A percentile compares a stretch with the other conserved stretches of the same genome.
Conservation (phyloP, 2,113 vertebrate genomes). For the pig (Sus scrofa) region T2T-Sscrofa CM000812.6:199015501-199016000, state of each 20-base stretch:
- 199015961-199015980: neutral
- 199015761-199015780: neutral
- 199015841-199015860: neutral
- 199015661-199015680: neutral
- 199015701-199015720: neutral
- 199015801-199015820: neutral
- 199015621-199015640: neutral
- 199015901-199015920: neutral
- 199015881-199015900: neutral
- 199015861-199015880: neutral
- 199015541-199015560: neutral
- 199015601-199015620: neutral
- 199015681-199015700: neutral
- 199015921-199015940: neutral
- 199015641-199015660: too few species aligned
- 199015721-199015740: neutral
- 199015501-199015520: neutral
- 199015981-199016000: neutral
- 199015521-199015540: fast-evolving
- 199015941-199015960: neutral
- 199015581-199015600: neutral
- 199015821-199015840: neutral
- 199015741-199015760: neutral
- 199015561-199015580: neutral
- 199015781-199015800: neutral